phyloP scores from a whole-genome alignment of 2,113 vertebrate species.

The Onychostoma macrolepis region DNA sequence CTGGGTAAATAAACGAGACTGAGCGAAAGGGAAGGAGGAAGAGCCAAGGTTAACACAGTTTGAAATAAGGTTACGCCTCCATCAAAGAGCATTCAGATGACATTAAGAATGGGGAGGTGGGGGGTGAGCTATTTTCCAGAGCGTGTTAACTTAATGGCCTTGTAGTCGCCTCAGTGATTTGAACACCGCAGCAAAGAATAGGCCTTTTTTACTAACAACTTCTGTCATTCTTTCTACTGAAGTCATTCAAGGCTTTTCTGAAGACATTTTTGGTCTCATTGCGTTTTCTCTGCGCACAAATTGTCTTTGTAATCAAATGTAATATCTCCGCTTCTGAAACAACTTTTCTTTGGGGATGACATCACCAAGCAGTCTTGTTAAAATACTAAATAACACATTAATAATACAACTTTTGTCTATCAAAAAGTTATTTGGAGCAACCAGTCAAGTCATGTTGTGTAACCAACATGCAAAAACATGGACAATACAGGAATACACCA shows the following conservation, averaged over 20 bases:
- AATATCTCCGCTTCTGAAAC: background rate
- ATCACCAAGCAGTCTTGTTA: background rate
- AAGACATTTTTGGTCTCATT: background rate
- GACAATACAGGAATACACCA: no score
- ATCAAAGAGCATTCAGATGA: constrained; percentile 61
- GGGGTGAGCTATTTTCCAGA: background rate
- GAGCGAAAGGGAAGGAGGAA: constrained; percentile 57
- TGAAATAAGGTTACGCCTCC: constrained; percentile 70
- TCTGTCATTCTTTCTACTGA: background rate
- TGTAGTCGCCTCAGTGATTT: background rate
- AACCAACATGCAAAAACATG: no score
- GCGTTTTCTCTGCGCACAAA: background rate
- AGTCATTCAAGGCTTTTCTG: background rate
- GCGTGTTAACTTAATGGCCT: background rate
- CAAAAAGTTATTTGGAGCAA: no score
- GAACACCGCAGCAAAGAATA: background rate
- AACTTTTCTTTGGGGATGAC: background rate
- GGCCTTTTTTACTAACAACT: background rate
- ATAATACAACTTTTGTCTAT: no score
- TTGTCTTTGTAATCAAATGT: background rate
- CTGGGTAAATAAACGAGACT: constrained; percentile 69
- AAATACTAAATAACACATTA: background rate
- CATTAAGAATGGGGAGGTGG: constrained; percentile 49
- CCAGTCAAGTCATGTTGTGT: no score
- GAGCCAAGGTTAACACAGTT: constrained; percentile 70